Percentiles rank a stretch among this genome's conserved stretches.
Conservation (phyloP, 2,888 invertebrate genomes). For the Ariolimax columbianus region DNA sequence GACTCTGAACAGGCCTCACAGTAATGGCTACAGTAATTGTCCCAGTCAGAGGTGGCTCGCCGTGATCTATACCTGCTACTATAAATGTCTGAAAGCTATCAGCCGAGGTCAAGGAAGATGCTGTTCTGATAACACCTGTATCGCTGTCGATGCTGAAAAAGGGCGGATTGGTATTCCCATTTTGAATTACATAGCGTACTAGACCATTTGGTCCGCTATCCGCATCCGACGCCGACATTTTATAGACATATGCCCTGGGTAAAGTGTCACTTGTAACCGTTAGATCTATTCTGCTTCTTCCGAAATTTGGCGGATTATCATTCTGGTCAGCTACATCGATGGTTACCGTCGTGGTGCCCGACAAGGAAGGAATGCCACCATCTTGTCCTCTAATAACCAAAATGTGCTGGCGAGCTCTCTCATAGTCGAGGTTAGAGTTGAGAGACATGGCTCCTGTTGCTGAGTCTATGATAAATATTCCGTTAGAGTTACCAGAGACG, state of each 20-base stretch:
- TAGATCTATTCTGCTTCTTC: slow-evolving; percentile 53
- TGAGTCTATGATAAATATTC: slow-evolving; percentile 90
- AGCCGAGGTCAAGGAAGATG: slow-evolving; percentile 60
- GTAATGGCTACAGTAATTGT: slow-evolving; percentile 58
- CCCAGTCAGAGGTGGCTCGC: slow-evolving; percentile 57
- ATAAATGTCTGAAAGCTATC: slow-evolving; percentile 28
- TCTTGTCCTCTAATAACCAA: slow-evolving; percentile 60
- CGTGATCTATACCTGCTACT: slow-evolving; percentile 59
- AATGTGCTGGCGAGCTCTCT: slow-evolving; percentile 50
- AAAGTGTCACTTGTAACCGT: slow-evolving; percentile 57
- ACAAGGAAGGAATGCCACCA: slow-evolving; percentile 50
- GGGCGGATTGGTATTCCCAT: slow-evolving; percentile 59
- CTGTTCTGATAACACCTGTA: slow-evolving; percentile 61
- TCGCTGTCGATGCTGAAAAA: slow-evolving; percentile 62
- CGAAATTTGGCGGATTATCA: slow-evolving; percentile 62
- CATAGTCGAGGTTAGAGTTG: slow-evolving; percentile 54
- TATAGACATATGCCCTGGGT: slow-evolving; percentile 34
- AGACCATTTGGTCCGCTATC: slow-evolving; percentile 59
- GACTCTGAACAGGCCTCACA: slow-evolving; percentile 46
- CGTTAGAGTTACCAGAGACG: slow-evolving; percentile 93
- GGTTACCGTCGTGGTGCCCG: slow-evolving; percentile 55
- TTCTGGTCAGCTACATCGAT: slow-evolving; percentile 61
- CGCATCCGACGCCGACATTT: slow-evolving; percentile 54
- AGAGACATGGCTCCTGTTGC: slow-evolving; percentile 82
- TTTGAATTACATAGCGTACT: slow-evolving; percentile 61